Percentiles rank a stretch among this genome's conserved stretches.
phyloP scores from a whole-genome alignment of 1,140 invertebrate genomes.

The Drosophila nigromelanica region DNA sequence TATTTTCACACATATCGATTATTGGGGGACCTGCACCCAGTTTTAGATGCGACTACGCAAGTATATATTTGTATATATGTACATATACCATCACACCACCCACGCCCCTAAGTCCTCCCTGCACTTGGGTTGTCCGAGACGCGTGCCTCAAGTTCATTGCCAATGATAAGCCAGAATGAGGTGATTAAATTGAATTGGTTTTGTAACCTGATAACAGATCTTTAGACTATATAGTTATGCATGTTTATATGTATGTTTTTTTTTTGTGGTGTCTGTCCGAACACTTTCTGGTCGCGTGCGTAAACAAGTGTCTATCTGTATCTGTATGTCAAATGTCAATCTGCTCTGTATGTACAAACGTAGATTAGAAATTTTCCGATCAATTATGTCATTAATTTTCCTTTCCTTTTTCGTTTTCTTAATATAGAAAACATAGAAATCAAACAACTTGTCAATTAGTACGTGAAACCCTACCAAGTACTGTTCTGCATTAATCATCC shows the following conservation, averaged over 20 bases:
- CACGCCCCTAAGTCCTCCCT: not conserved
- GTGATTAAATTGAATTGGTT: conserved; percentile 19
- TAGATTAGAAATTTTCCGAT: conserved; percentile 56
- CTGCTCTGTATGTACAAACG: not conserved
- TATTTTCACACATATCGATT: conserved; percentile 71
- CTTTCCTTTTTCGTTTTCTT: not conserved
- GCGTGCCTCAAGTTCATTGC: conserved; percentile 63
- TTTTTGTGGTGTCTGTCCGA: not conserved
- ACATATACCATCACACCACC: not conserved
- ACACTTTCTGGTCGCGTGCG: conserved; percentile 11
- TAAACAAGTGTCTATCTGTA: not conserved
- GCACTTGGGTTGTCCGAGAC: conserved; percentile 13
- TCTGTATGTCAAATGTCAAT: not conserved
- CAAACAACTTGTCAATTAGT: conserved; percentile 51
- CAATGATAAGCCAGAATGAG: conserved; percentile 54
- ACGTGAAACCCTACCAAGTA: conserved; percentile 61
- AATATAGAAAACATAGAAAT: conserved; percentile 64
- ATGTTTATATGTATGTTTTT: not conserved
- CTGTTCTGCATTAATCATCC: not conserved
- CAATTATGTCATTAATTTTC: conserved; percentile 31
- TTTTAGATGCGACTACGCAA: not conserved
- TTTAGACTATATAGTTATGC: not conserved
- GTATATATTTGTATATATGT: too few species aligned
- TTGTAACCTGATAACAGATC: conserved; percentile 6
- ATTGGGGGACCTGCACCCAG: conserved; percentile 33